A percentile compares a stretch with the other conserved stretches of the same genome.
These are phyloP conservation scores for Mesochorus sp. DNA, from an alignment of 2,888 invertebrate genomes.

Conservation along the genomic window DNA sequence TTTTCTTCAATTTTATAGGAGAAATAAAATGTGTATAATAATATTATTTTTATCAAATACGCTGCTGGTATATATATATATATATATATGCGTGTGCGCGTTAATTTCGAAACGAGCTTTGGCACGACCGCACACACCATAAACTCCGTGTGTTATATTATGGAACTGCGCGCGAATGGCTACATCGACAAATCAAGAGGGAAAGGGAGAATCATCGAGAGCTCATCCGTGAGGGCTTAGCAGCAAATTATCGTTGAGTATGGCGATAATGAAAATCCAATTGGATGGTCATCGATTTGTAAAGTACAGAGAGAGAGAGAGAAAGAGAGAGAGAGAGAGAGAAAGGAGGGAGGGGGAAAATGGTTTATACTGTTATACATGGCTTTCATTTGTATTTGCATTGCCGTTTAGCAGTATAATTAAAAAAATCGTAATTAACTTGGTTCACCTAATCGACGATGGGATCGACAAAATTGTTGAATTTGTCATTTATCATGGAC, in stretches of 20 bases:
- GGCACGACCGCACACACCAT: no score
- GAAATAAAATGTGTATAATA: no score
- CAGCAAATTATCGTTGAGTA: conserved; percentile 76
- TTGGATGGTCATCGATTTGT: conserved; percentile 69
- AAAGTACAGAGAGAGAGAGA: neutral
- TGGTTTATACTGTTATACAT: conserved; percentile 28
- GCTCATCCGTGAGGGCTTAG: conserved; percentile 67
- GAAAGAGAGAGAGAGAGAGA: neutral
- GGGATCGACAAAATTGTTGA: neutral
- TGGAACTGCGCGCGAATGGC: no score
- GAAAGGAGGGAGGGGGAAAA: neutral
- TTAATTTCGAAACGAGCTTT: no score
- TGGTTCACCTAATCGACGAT: conserved; percentile 55
- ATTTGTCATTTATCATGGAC: neutral
- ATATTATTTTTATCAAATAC: no score
- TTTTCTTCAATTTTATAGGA: no score
- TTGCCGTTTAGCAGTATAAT: conserved; percentile 73
- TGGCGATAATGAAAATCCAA: conserved; percentile 78
- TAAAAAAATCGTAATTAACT: conserved; percentile 76
- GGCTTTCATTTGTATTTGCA: conserved; percentile 1
- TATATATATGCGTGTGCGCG: no score
- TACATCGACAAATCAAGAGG: conserved; percentile 13
- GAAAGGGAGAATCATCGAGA: conserved; percentile 15
- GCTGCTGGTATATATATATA: no score
- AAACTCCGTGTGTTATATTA: no score